Evolutionary conservation across 1,140 invertebrate species (phyloP), one percentile per base, ranked within the genome.

Genomic region (Drosophila paulistorum): DNA sequence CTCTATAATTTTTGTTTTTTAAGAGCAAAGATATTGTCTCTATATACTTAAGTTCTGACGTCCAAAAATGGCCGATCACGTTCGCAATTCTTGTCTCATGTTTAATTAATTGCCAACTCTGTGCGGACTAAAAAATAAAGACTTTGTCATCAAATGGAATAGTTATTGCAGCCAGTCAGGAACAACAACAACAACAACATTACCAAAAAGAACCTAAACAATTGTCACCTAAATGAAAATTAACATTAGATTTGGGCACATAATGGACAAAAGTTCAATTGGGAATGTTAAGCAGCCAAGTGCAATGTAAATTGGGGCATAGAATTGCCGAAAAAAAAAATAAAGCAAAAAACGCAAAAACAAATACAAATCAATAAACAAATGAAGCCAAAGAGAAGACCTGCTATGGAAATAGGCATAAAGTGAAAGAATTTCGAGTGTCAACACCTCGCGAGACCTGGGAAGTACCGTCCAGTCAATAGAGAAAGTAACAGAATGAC

Each of bases 231-330:
- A 23, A 70, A 62, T 66, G 20, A 30, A 65, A 57, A 66, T 66
- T 66, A 37, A 58, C 65, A 66, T 66, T 42, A 66, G 54, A 63
- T 68, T 79, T 62, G 55, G 73, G 57, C 65, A 72, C 64, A 48
- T 72, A 79, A 72, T 68, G 68, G 64, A 77, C 75, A 76, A 72
- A 71, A 72, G 69, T 73, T 68, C 74, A 79, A 48, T 59, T 68
- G 58, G 63, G 65, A 65, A 69, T 76, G 68, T 76, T 76, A 78
- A 78, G 60, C 68, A 65, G 63, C 67, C 63, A 71, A 75, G 71
- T 74, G 57, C 71, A 77, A 70, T 70, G 69, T 66, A 74, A 77
- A 64, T 77, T 69, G 75, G 67, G 57, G 17, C 74, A 68, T 20
- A 45, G 35, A 59, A 55, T 42, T 39, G 33, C 23, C 39, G 26